Evolutionary conservation across 1,140 invertebrate genomes (phyloP).

Genomic region (Macrobrachium rosenbergii): DNA sequence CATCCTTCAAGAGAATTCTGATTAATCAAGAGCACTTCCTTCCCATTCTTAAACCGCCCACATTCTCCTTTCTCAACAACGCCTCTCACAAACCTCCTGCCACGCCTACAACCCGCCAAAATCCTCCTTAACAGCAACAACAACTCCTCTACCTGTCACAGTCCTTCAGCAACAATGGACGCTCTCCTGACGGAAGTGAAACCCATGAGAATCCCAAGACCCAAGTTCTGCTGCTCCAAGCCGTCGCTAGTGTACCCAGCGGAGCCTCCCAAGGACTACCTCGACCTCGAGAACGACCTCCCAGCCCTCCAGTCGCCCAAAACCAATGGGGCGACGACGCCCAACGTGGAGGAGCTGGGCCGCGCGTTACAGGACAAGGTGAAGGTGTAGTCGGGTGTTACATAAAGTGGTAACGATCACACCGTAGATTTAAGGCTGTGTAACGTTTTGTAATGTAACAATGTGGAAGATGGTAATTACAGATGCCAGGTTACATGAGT

Average conservation of each 20-base stretch:
- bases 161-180: conserved; percentile 75
- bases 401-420: neutral
- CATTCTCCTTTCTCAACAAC: too few species aligned
- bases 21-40: too few species aligned
- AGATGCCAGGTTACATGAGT: too few species aligned
- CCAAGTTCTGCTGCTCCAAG: conserved; percentile 79
- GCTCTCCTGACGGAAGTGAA: conserved; percentile 86
- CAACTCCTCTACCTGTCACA: neutral
- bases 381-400: conserved; percentile 70
- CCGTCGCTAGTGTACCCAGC: conserved; percentile 74
- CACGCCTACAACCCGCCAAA: neutral
- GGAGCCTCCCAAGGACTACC: conserved; percentile 79
- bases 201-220: conserved; percentile 83
- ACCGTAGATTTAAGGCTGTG: neutral
- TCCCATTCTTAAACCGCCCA: too few species aligned
- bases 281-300: conserved; percentile 72
- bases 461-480: too few species aligned
- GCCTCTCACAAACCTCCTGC: neutral
- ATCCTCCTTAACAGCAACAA: neutral
- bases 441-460: neutral
- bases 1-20: too few species aligned
- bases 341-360: conserved; percentile 77
- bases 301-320: conserved; percentile 65
- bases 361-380: conserved; percentile 81
- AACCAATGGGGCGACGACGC: conserved; percentile 47